A percentile compares a stretch with the other conserved stretches of the same genome.
These are phyloP conservation scores for Paratilapia polleni DNA, from an alignment of 2,113 vertebrate genomes.

Conservation along the genomic window DNA sequence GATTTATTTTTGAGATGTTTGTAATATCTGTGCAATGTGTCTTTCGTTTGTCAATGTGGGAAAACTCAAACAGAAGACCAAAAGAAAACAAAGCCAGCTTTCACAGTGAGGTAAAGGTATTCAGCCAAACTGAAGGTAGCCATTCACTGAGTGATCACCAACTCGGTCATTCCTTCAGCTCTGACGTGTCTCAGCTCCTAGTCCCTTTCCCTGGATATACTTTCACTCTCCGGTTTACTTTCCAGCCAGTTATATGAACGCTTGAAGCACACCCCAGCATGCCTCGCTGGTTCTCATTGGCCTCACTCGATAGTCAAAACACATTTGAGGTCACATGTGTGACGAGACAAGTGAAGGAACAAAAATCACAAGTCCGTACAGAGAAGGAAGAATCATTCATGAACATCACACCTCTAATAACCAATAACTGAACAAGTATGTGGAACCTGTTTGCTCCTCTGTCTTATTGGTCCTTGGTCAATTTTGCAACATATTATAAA, in stretches of 20 bases:
- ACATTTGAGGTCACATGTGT: background rate
- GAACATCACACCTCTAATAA: background rate
- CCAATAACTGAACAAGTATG: background rate
- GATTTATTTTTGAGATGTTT: too few species aligned
- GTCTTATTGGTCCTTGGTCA: background rate
- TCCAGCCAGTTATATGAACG: background rate
- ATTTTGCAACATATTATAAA: too few species aligned
- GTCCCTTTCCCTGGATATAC: background rate
- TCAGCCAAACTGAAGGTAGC: background rate
- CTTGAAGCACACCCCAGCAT: background rate
- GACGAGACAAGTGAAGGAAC: background rate
- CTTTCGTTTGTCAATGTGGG: too few species aligned
- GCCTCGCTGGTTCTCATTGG: background rate
- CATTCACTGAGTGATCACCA: background rate
- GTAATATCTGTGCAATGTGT: too few species aligned
- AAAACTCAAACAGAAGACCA: too few species aligned
- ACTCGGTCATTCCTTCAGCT: background rate
- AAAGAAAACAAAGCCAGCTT: too few species aligned
- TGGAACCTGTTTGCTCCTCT: background rate
- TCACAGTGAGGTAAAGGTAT: too few species aligned
- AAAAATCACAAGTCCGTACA: background rate
- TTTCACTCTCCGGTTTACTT: background rate
- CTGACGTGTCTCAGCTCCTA: background rate
- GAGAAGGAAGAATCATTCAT: background rate
- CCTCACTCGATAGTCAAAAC: background rate